Evolutionary conservation across 2,888 invertebrate genomes (phyloP), one percentile per base, ranked within the genome.

Genomic region (Nemotelus nigrinus): DNA sequence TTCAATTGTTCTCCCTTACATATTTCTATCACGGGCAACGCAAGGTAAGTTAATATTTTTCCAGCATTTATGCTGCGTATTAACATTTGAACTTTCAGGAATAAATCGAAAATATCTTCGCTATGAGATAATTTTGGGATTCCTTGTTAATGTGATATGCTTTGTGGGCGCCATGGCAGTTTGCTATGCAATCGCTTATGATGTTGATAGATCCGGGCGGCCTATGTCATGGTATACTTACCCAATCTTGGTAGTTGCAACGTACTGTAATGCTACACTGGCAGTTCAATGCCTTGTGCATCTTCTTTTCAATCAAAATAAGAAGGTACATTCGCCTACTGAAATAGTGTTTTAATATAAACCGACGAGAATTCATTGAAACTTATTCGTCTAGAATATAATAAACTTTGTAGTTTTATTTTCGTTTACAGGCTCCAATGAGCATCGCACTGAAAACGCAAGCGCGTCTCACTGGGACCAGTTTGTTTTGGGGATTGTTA

Each of bases 191-290:
- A 82, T 84, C 77, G 84, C 84, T 0, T 83, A 81, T 76, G 83
- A 83, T 67, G 72, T 84, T 3, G 84, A 85, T 79, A 53, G 80
- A 45, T 81, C 81, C 65, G 85, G 83, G 3, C 82, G 83, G 79
- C 81, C 84, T 1, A 85, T 85, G 85, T 80, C 83, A 39, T 85
- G 85, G 85, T 85, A 83, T 72, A 81, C 82, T 3, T 83, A 82
- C 67, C 81, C 82, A 58, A 82, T 82, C 48, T 77, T 84, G 2
- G 82, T 83, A 48, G 64, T 84, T n/a, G 81, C 83, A 65, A 82
- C 82, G 1, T 85, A 85, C 79, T 83, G 84, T 58, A 76, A 82
- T 41, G 82, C 82, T 2, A 83, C 83, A 3, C 79, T 84, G 10
- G 81, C 83, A 65, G 80, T 83, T 3, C 83, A 84, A 77, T 82